Conservation (phyloP, 1,140 invertebrate genomes). For the Periplaneta americana region DNA sequence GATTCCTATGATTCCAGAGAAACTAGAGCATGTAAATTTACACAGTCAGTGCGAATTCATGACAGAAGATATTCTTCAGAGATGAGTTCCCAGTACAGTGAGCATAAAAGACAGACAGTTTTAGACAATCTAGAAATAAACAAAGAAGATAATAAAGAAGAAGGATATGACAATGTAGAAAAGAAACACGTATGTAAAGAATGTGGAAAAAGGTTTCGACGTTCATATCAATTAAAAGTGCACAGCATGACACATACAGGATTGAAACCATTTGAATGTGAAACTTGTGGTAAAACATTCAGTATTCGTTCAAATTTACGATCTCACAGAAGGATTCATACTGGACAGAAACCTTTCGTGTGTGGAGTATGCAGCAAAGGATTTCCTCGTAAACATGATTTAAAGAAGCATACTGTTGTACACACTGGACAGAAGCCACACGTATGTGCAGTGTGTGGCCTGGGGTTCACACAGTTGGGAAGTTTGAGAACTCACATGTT, state of each 20-base stretch:
- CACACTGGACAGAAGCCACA: constrained; percentile 23
- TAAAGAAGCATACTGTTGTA: constrained; percentile 15
- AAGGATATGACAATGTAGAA: too few relatives aligned
- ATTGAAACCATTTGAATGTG: constrained; percentile 10
- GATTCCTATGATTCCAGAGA: too few relatives aligned
- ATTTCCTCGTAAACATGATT: constrained; percentile 13
- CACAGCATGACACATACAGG: neutral
- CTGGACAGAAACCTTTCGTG: constrained; percentile 16
- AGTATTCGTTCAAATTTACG: constrained; percentile 4
- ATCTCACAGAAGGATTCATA: constrained; percentile 17
- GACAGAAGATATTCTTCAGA: too few relatives aligned
- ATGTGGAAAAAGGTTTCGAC: too few relatives aligned
- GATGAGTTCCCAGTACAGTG: too few relatives aligned
- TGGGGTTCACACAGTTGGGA: constrained; percentile 5
- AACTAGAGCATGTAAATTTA: too few relatives aligned
- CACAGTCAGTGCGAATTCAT: too few relatives aligned
- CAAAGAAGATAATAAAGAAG: too few relatives aligned
- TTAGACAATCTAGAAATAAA: too few relatives aligned
- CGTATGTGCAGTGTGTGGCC: constrained; percentile 24
- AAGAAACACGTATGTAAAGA: too few relatives aligned
- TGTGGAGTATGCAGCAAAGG: constrained; percentile 17
- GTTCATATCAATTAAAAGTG: too few relatives aligned
- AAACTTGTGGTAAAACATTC: constrained; percentile 21
- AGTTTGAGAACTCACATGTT: neutral
- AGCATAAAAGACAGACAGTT: too few relatives aligned